Base-by-base conservation (phyloP, 2,113 vertebrate species). In the Ranitomeya imitator region DNA sequence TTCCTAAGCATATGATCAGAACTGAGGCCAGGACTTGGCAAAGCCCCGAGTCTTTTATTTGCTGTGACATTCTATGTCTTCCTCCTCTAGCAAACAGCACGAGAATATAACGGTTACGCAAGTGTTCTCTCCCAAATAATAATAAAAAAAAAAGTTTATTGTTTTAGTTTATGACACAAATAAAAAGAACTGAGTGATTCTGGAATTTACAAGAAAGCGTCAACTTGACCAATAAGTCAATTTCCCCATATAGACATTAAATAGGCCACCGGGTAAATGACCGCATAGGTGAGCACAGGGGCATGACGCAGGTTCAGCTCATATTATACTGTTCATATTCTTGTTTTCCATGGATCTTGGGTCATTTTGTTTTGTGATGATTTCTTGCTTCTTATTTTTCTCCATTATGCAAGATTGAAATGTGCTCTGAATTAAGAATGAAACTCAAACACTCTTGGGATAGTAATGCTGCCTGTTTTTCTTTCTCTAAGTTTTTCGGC, bases 391-490 rank as follows among this genome's bases (percentile, higher is more conserved):
- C 26, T 57, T 86, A 12, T 19, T 54, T 31, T 80, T 86, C 83
- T 88, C 88, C 90, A 90, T 90, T 89, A 73, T 65, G 65, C 86
- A 88, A 92, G 83, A 86, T 67, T 91, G 91, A 93, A 94, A 92
- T 93, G 93, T 93, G 89, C 92, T 94, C 90, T 94, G 91, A 94
- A 94, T 94, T 94, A 91, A 85, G 85, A 90, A 12, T 80, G 91
- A 93, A 92, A 86, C 90, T 93, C 88, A 88, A 77, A 91, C 86
- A 90, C 92, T 91, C 90, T 91, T 90, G 92, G 89, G 91, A 92
- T 89, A 90, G 90, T 91, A 86, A 86, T 90, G 91, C 92, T 91
- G 92, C 91, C 73, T 67, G 21, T 67, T 23, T 65, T 51, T 63
- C 89, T 92, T 91, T 89, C 5, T 54, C 74, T 16, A 77, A 89